Percentiles rank a stretch among this genome's conserved stretches.
Evolutionary conservation across 92 coral and sea anemone species (phyloP).

Genomic region (Desmophyllum pertusum): DNA sequence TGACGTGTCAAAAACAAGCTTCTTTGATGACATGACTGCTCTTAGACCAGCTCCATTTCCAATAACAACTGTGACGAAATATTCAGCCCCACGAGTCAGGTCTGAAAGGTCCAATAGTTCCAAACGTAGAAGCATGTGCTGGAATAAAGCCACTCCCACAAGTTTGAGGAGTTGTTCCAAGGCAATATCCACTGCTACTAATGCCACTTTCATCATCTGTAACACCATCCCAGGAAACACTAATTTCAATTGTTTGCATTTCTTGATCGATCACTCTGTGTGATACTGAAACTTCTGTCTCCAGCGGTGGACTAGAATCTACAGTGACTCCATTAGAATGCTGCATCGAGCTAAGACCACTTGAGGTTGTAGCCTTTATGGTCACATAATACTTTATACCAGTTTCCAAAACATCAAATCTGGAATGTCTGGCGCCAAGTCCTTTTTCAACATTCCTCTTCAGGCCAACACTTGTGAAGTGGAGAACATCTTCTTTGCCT

Average conservation of each 20-base stretch:
- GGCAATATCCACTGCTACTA: slow-evolving; percentile 56
- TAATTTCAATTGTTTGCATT: slow-evolving; percentile 50
- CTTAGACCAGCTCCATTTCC: slow-evolving; percentile 76
- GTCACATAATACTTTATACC: slow-evolving; percentile 77
- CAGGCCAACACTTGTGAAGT: slow-evolving; percentile 72
- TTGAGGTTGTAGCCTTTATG: slow-evolving; percentile 68
- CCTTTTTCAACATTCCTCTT: slow-evolving; percentile 48
- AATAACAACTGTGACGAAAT: slow-evolving; percentile 63
- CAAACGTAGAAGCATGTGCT: slow-evolving; percentile 40
- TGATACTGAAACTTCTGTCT: slow-evolving; percentile 53
- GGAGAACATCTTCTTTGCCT: slow-evolving; percentile 67
- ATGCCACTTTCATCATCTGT: slow-evolving; percentile 77
- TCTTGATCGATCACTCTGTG: slow-evolving; percentile 59
- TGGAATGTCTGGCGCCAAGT: slow-evolving; percentile 61
- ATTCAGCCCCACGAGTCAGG: slow-evolving; percentile 57
- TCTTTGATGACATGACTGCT: slow-evolving; percentile 69
- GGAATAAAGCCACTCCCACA: slow-evolving; percentile 37
- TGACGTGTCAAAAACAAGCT: slow-evolving; percentile 69
- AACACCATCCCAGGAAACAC: slow-evolving; percentile 70
- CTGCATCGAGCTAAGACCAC: slow-evolving; percentile 66
- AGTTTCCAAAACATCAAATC: slow-evolving; percentile 51
- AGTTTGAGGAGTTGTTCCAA: slow-evolving; percentile 67
- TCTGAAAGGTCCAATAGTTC: slow-evolving; percentile 55
- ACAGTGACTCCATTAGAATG: slow-evolving; percentile 79
- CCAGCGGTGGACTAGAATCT: slow-evolving; percentile 73